Evolutionary conservation across 2,888 invertebrate species (phyloP), one percentile per base, ranked within the genome.

Genomic region (Harpagoxenus sublaevis): DNA sequence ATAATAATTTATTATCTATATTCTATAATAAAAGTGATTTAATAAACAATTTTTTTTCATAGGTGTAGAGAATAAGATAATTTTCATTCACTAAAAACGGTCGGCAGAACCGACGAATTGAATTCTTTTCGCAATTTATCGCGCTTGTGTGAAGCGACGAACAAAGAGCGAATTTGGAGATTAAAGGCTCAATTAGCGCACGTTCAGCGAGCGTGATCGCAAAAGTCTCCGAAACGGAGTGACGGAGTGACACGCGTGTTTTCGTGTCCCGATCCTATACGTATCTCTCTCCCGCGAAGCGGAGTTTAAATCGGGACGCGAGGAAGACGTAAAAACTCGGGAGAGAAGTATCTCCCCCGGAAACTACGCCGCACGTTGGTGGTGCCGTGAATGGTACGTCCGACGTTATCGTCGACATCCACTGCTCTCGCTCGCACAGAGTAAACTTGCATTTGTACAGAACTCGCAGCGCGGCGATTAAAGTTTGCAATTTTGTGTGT

Each of bases 351-450:
- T 53, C 39, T 28, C 12, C 51, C 12, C 15, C 23, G 42, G 42
- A 68, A 78, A 78, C 68, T 75, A 18, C 66, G 75, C 5, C 51
- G 75, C 35, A 53, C 28, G 55, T 55, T 9, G 57, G 5, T 18
- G 39, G 39, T 53, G n/a, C n/a, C 39, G 53, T 55, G 28, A 77
- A 65, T 66, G 68, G 15, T 55, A 66, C 28, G 42, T 78, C 42
- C 12, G 68, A 42, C 15, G 31, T 78, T 68, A 78, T 78, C 42
- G 28, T 68, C 15, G 28, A 18, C 15, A 45, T 71, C 39, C 23
- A 48, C 31, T 8, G 18, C 53, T 42, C 53, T 53, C n/a, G 18
- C 51, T 15, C 23, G 51, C 18, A 5, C 12, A 4, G 35, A 53
- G 3, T 53, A 65, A 12, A 28, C 9, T 15, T 23, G 39, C 35